Base-by-base conservation (phyloP, 2,888 invertebrate species). In the Tethea ocularis region DNA sequence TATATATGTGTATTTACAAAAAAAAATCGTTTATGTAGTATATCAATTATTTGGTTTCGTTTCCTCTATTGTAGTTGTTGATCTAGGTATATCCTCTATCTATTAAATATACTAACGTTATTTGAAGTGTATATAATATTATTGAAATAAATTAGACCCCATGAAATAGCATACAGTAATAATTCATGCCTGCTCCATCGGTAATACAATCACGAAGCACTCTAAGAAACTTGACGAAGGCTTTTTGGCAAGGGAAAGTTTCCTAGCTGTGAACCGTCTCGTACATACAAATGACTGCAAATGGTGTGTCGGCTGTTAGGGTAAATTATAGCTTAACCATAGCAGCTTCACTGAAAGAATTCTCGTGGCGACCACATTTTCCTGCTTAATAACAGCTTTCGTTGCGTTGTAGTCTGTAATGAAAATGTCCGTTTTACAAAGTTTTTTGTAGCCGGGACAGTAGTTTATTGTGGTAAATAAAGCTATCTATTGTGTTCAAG, bases 171-270 rank as follows among this genome's bases (percentile, higher is more conserved):
- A 67, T 69, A 68, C 70, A 75, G 73, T 61, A 64, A 71, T 67
- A 71, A 80, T 79, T 77, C 74, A 75, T 72, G 68, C 74, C 71
- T 68, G 63, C 61, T 63, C 74, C 79, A 84, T 91, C 80, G 64
- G 86, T 83, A 92, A 83, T 81, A 76, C 82, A 84, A 86, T 90
- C 91, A 91, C 91, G 91, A 78, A 86, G 67, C 86, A 83, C 86
- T 87, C 86, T 83, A 82, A 84, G 84, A 74, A 86, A 91, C 86
- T 91, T 89, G 88, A 88, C 88, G 91, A 91, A 91, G 90, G 88
- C 87, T 87, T 88, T 86, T 87, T 83, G 84, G 83, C 80, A 78
- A 84, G 85, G 84, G 84, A 87, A 90, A 86, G 82, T 87, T 87
- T 82, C 74, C 77, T 80, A 75, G 78, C 75, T 78, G 80, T 77